Percentiles rank a stretch among this genome's conserved stretches.
These are phyloP conservation scores for Myodes glareolus DNA, from an alignment of 2,113 vertebrate species.

Conservation along the genomic window DNA sequence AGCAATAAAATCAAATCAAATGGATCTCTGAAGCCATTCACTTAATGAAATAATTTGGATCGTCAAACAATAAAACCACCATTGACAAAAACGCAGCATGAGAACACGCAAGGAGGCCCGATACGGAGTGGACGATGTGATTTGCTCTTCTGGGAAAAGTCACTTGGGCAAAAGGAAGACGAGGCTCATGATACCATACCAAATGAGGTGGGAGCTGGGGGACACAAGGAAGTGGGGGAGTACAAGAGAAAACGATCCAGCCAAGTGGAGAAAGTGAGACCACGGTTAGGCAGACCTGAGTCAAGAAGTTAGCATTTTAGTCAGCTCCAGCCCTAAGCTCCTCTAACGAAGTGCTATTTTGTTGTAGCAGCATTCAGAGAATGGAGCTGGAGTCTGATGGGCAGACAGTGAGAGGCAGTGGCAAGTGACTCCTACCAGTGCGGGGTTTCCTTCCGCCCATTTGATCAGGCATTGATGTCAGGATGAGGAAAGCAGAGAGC, in stretches of 20 bases:
- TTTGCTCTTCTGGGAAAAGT: neutral
- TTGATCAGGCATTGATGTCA: neutral
- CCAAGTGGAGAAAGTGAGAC: neutral
- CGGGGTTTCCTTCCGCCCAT: neutral
- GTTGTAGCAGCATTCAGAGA: neutral
- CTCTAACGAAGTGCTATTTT: neutral
- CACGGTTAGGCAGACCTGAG: neutral
- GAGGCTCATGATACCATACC: neutral
- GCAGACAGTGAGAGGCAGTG: neutral
- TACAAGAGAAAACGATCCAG: neutral
- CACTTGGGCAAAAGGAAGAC: neutral
- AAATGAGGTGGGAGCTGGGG: neutral
- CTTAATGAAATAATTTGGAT: conserved; percentile 76
- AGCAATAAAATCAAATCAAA: conserved; percentile 69
- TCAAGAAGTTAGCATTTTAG: neutral
- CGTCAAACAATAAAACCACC: conserved; percentile 70
- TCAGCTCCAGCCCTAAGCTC: neutral
- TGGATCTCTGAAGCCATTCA: conserved; percentile 66
- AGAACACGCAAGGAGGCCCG: neutral
- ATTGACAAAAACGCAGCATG: neutral
- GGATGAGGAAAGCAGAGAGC: neutral
- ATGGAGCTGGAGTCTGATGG: neutral
- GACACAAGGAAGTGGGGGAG: neutral
- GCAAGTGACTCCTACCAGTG: neutral
- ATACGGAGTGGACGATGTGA: neutral